Conservation (phyloP, 2,888 invertebrate species). For the Drosophila formosana region DNA sequence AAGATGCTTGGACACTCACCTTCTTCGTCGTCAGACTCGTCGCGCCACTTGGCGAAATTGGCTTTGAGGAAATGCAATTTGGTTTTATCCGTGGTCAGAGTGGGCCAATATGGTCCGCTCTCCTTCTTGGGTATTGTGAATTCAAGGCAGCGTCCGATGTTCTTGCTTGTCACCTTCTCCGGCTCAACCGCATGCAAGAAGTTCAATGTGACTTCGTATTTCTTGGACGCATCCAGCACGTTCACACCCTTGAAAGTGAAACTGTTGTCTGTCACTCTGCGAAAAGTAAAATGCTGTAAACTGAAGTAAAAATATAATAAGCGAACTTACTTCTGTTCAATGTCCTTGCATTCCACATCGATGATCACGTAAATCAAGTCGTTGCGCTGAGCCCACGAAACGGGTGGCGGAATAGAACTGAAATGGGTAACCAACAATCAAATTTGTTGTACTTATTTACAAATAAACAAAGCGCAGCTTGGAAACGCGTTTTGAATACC, state of each 20-base stretch:
- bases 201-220: conserved; percentile 94
- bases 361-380: conserved; percentile 94
- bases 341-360: conserved; percentile 95
- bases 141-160: conserved; percentile 91
- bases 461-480: conserved; percentile 39
- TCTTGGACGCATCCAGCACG: conserved; percentile 93
- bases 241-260: conserved; percentile 93
- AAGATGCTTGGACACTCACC: conserved; percentile 68
- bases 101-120: conserved; percentile 94
- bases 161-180: conserved; percentile 90
- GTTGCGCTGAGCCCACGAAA: conserved; percentile 97
- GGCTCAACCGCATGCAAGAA: conserved; percentile 93
- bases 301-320: no score
- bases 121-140: conserved; percentile 90
- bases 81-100: conserved; percentile 93
- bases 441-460: conserved; percentile 2
- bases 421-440: conserved; percentile 20
- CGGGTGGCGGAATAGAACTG: conserved; percentile 89
- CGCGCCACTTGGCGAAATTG: conserved; percentile 99
- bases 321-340: conserved; percentile 90
- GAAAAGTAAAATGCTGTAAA: background rate
- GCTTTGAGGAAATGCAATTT: conserved; percentile 98
- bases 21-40: conserved; percentile 97
- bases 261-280: conserved; percentile 90
- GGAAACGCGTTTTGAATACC: conserved; percentile 5